phyloP scores from a whole-genome alignment of 2,888 invertebrate species.

The Cantharis flavilabris region DNA sequence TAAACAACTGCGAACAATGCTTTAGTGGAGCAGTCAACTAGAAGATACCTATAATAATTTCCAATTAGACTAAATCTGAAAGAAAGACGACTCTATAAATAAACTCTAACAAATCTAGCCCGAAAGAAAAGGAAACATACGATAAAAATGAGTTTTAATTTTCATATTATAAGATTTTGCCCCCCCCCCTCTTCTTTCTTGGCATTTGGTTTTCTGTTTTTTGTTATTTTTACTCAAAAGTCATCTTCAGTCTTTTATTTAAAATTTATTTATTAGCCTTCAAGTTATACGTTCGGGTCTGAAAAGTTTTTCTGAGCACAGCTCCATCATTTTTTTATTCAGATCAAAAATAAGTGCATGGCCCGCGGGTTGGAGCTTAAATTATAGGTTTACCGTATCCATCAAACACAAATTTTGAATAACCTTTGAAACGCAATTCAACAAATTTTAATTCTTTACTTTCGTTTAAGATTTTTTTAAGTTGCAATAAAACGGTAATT shows the following conservation, averaged over 20 bases:
- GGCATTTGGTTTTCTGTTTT: too few species aligned
- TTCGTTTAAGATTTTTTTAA: neutral
- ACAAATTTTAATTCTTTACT: neutral
- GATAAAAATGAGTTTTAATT: too few species aligned
- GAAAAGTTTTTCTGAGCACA: neutral
- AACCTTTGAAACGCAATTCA: neutral
- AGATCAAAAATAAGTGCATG: neutral
- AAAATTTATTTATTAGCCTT: neutral
- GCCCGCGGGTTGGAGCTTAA: neutral
- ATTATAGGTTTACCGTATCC: neutral
- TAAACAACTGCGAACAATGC: too few species aligned
- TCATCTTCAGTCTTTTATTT: neutral
- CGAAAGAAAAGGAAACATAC: too few species aligned
- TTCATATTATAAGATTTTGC: too few species aligned
- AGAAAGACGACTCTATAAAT: too few species aligned
- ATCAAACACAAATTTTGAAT: neutral
- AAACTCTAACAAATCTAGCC: too few species aligned
- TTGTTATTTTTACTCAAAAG: too few species aligned
- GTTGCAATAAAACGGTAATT: neutral
- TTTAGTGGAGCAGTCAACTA: too few species aligned
- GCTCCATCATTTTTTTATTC: neutral
- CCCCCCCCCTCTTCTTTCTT: too few species aligned
- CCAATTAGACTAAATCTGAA: too few species aligned
- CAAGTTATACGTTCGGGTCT: neutral
- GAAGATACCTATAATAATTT: too few species aligned